Base-by-base conservation (phyloP, 23 tunicate genomes). In the Styela clava region DNA sequence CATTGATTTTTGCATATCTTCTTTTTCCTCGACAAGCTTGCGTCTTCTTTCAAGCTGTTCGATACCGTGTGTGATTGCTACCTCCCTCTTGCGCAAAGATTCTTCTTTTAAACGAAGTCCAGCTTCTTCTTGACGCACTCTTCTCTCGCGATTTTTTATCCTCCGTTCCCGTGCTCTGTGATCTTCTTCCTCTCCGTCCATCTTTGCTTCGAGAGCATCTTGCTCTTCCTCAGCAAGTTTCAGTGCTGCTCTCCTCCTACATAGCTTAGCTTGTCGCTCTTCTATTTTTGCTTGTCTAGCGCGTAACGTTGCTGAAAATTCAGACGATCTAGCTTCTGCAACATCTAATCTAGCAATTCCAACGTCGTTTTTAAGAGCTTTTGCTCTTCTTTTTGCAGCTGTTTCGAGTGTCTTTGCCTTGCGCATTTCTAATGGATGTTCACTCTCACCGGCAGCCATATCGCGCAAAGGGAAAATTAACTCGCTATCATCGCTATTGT, bases 281-380 rank as follows among this genome's bases (percentile, higher is more conserved):
- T 92, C 91, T 36, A 92, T 92, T 52, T 74, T 84, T 18, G 90
- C 86, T 74, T 92, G 97, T 70, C 97, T 63, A 7, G 97, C 97
- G 2, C 78, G 63, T 29, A 92, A 68, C 56, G 83, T 87, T 9
- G 97, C 97, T 37, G 79, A 87, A 31, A 92, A 87, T 78, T 92
- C 97, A 28, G 68, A 73, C 56, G 87, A 64, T 68, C 81, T 83
- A 25, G 97, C 97, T 63, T 92, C 97, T 34, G 91, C 77, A 34
- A 87, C 91, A 12, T 74, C 52, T 21, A 87, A 31, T 34, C 87
- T 87, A 3, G 91, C 89, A 52, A 74, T 86, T 25, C 83, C 83
- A 1, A 92, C 34, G 1, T 79, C 86, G 16, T 62, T 63, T 69
- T 92, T 92, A 30, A 78, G 73, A 1, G 80, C 0, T 70, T 92